Evolutionary conservation across 1,140 invertebrate genomes (phyloP).

Genomic region (Bombus impatiens): DNA sequence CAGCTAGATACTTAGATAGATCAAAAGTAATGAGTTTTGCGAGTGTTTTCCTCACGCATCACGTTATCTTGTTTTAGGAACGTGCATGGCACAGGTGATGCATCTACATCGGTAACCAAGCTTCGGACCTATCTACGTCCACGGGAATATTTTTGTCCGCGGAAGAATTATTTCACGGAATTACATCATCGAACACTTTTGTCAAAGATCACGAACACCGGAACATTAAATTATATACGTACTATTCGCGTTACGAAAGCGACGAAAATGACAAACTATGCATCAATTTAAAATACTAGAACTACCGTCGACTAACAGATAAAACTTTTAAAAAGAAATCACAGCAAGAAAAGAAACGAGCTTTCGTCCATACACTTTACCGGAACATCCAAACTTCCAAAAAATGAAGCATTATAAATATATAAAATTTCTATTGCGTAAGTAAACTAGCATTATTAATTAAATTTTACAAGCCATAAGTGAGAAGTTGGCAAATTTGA

Average conservation of each 20-base stretch:
- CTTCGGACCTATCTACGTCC: slow-evolving; percentile 6
- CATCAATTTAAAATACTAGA: not conserved
- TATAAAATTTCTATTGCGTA: not conserved
- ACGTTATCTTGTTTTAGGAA: slow-evolving; percentile 5
- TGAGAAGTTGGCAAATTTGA: not conserved
- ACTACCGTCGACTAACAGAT: not conserved
- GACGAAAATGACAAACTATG: not conserved
- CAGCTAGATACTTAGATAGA: not conserved
- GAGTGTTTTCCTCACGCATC: slow-evolving; percentile 18
- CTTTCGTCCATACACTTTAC: not conserved
- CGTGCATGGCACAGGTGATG: slow-evolving; percentile 14
- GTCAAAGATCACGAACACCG: not conserved
- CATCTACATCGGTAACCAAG: slow-evolving; percentile 36
- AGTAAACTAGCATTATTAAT: not conserved
- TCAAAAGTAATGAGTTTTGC: slow-evolving; percentile 33
- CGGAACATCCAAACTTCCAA: not conserved
- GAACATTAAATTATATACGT: not conserved
- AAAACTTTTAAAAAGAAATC: not conserved
- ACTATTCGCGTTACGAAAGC: not conserved
- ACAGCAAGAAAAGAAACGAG: not conserved
- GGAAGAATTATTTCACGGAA: slow-evolving; percentile 13
- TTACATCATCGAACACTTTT: slow-evolving; percentile 23
- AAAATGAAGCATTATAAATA: not conserved
- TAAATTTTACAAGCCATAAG: not conserved
- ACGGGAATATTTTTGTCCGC: slow-evolving; percentile 7